Conservation (phyloP, 2,113 vertebrate species). For the Atrichornis clamosus region DNA sequence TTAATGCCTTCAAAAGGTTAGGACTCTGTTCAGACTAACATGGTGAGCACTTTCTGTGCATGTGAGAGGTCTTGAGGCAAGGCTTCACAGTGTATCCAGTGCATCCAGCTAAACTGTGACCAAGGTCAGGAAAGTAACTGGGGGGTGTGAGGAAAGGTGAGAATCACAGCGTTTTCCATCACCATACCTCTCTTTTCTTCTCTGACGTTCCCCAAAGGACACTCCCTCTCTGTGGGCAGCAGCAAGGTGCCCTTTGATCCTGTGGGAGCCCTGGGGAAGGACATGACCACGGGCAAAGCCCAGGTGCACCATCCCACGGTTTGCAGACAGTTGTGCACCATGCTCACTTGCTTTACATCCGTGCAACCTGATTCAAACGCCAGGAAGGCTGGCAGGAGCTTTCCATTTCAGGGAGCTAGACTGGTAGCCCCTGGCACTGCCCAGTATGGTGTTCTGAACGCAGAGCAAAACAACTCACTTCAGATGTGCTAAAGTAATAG, state of each 20-base stretch:
- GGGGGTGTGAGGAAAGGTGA: fast-evolving
- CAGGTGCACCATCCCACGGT: neutral
- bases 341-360: neutral
- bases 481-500: neutral
- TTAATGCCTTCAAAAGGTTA: constrained; percentile 48
- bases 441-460: neutral
- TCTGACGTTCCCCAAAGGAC: neutral
- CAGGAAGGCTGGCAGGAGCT: neutral
- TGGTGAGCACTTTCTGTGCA: neutral
- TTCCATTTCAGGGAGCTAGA: neutral
- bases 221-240: fast-evolving
- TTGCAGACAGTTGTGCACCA: neutral
- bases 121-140: neutral
- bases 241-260: neutral
- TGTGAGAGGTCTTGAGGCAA: neutral
- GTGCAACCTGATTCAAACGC: neutral
- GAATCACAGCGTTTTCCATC: neutral
- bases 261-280: neutral
- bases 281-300: neutral
- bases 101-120: neutral
- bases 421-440: neutral
- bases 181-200: neutral
- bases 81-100: neutral
- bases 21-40: constrained; percentile 34
- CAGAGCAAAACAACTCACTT: neutral